A percentile compares a stretch with the other conserved stretches of the same genome.
Evolutionary conservation across 2,888 invertebrate species (phyloP).

Genomic region (Plebejus anna): DNA sequence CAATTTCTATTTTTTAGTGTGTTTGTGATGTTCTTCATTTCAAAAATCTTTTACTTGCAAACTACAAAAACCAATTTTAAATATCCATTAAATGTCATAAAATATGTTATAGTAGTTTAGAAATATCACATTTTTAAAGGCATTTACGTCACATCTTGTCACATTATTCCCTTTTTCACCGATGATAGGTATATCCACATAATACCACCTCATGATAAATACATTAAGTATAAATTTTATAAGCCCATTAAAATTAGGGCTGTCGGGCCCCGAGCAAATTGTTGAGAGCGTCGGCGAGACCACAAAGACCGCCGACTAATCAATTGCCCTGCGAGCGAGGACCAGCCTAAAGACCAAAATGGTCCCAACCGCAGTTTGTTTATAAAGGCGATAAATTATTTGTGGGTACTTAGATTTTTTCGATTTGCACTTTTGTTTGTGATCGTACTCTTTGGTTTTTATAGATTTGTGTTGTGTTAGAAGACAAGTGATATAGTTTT

Average conservation of each 20-base stretch:
- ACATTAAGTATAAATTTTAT: slow-evolving; percentile 79
- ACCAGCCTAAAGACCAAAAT: slow-evolving; percentile 35
- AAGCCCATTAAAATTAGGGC: slow-evolving; percentile 79
- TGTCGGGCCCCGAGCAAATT: slow-evolving; percentile 77
- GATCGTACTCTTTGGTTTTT: background rate
- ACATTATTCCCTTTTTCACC: background rate
- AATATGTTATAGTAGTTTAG: too few relatives aligned
- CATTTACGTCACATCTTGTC: background rate
- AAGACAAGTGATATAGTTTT: too few relatives aligned
- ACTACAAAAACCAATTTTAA: too few relatives aligned
- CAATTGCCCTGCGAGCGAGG: slow-evolving; percentile 58
- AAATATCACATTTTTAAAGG: too few relatives aligned
- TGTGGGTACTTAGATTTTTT: background rate
- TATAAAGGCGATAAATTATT: slow-evolving; percentile 26
- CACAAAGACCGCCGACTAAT: slow-evolving; percentile 74
- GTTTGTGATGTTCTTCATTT: too few relatives aligned
- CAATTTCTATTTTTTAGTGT: too few relatives aligned
- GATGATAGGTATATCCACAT: background rate
- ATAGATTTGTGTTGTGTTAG: too few relatives aligned
- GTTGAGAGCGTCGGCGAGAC: slow-evolving; percentile 69
- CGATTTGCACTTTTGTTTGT: background rate
- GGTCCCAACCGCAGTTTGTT: slow-evolving; percentile 38
- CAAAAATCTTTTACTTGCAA: too few relatives aligned
- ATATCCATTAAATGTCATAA: too few relatives aligned
- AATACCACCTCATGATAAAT: slow-evolving; percentile 63